phyloP scores from a whole-genome alignment of 2,113 vertebrate species.

The Copsychus sechellarum region DNA sequence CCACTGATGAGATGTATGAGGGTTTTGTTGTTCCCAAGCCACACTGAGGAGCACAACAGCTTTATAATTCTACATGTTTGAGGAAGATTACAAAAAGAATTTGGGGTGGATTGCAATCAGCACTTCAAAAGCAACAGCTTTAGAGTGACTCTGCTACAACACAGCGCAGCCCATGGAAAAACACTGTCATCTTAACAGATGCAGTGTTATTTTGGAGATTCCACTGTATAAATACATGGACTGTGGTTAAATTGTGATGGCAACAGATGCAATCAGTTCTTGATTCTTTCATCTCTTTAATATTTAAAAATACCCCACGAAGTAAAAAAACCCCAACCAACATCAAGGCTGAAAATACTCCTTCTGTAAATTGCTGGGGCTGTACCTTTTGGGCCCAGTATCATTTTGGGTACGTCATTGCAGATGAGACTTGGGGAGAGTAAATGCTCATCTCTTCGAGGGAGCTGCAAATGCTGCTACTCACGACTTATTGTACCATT shows the following conservation, averaged over 20 bases:
- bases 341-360: neutral
- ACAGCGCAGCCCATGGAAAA: constrained; percentile 41
- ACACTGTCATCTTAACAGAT: constrained; percentile 62
- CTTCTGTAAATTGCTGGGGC: neutral
- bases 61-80: neutral
- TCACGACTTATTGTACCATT: neutral
- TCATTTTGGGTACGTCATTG: neutral
- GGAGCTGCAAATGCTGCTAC: constrained; percentile 21
- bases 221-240: constrained; percentile 58
- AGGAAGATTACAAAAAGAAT: constrained; percentile 46
- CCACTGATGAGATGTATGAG: neutral
- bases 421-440: neutral
- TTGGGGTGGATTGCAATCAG: neutral
- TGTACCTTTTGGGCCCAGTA: neutral
- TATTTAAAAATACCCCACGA: constrained; percentile 33
- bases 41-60: neutral
- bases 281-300: constrained; percentile 14
- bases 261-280: constrained; percentile 47
- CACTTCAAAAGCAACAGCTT: constrained; percentile 48
- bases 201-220: constrained; percentile 66
- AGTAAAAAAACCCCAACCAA: neutral
- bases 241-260: constrained; percentile 58
- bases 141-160: neutral
- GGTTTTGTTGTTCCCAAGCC: constrained; percentile 36
- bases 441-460: neutral